phyloP scores from a whole-genome alignment of 2,888 invertebrate species.

The Ormyrus nitidulus region DNA sequence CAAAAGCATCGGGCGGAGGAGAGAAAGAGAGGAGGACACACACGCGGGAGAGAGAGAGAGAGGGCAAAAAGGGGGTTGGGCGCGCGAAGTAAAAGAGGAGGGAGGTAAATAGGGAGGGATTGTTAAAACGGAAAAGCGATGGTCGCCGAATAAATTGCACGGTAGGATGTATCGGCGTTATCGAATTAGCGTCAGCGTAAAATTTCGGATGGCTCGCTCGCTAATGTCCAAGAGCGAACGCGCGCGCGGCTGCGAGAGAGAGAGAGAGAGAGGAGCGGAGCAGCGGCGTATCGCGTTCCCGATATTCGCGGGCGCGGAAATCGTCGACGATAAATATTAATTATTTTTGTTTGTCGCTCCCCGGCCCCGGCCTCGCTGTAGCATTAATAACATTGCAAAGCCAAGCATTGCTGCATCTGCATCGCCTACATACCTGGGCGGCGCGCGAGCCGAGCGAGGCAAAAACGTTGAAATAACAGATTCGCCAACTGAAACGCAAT shows the following conservation, averaged over 20 bases:
- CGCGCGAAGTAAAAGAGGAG: slow-evolving; percentile 54
- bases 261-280: slow-evolving; percentile 33
- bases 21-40: slow-evolving; percentile 3
- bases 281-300: slow-evolving; percentile 60
- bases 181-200: slow-evolving; percentile 69
- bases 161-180: slow-evolving; percentile 70
- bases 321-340: slow-evolving; percentile 75
- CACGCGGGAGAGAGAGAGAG: slow-evolving; percentile 4
- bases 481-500: slow-evolving; percentile 73
- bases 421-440: slow-evolving; percentile 43
- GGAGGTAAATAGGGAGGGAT: slow-evolving; percentile 60
- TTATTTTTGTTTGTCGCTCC: slow-evolving; percentile 75
- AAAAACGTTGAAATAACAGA: slow-evolving; percentile 74
- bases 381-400: slow-evolving; percentile 74
- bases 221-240: slow-evolving; percentile 56
- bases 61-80: too few relatives aligned
- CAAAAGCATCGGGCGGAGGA: slow-evolving; percentile 9
- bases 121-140: slow-evolving; percentile 64
- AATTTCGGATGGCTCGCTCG: slow-evolving; percentile 62
- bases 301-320: slow-evolving; percentile 70
- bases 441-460: slow-evolving; percentile 61
- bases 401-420: slow-evolving; percentile 55
- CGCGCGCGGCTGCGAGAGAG: slow-evolving; percentile 29
- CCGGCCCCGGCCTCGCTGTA: slow-evolving; percentile 60
- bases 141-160: slow-evolving; percentile 65